phyloP scores from a whole-genome alignment of 2,888 invertebrate genomes.

The Ryuthela nishihirai region DNA sequence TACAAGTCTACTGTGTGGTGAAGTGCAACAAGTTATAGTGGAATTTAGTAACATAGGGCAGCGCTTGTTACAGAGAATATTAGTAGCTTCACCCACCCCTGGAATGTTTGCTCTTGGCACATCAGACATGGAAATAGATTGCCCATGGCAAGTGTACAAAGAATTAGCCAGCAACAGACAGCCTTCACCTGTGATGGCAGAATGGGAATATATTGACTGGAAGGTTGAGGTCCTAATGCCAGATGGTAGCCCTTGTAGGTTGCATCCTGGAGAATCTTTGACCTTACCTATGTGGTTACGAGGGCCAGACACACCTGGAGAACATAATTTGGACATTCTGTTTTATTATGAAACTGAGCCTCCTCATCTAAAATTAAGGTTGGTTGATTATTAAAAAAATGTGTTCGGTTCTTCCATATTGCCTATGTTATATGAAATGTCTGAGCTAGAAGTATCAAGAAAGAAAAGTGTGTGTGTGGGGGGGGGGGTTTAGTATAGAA shows the following conservation, averaged over 20 bases:
- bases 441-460: no score
- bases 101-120: constrained; percentile 60
- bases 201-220: constrained; percentile 39
- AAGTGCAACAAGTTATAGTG: constrained; percentile 65
- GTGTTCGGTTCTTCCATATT: no score
- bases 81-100: constrained; percentile 65
- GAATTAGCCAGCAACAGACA: constrained; percentile 11
- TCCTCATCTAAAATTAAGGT: constrained; percentile 27
- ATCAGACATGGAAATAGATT: constrained; percentile 31
- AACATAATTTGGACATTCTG: constrained; percentile 62
- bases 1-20: constrained; percentile 66
- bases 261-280: constrained; percentile 57
- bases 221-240: constrained; percentile 44
- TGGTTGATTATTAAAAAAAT: neutral
- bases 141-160: constrained; percentile 10
- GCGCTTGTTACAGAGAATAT: constrained; percentile 45
- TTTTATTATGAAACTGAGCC: constrained; percentile 66
- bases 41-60: constrained; percentile 63
- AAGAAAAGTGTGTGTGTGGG: no score
- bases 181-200: constrained; percentile 31
- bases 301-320: constrained; percentile 64
- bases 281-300: constrained; percentile 63
- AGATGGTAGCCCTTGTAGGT: constrained; percentile 45
- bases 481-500: no score
- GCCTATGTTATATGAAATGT: no score